phyloP scores from a whole-genome alignment of 2,888 invertebrate species.

The Temnothorax unifasciatus region DNA sequence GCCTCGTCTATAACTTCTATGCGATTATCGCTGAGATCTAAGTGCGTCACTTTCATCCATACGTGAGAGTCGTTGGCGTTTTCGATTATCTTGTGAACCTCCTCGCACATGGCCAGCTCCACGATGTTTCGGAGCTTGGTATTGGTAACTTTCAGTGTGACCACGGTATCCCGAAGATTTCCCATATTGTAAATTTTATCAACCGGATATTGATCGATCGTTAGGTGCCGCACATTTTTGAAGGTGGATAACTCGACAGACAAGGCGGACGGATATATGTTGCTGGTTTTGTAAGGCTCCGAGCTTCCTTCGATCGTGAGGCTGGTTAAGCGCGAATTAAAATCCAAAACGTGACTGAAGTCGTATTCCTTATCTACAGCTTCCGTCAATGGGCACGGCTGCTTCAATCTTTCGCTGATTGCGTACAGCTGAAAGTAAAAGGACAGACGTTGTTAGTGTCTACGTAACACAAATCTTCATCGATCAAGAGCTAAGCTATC shows the following conservation, averaged over 20 bases:
- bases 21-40: constrained; percentile 93
- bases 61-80: constrained; percentile 87
- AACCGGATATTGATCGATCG: constrained; percentile 90
- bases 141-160: constrained; percentile 89
- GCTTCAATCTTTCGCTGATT: constrained; percentile 95
- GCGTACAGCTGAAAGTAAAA: constrained; percentile 91
- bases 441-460: not conserved
- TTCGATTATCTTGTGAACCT: constrained; percentile 90
- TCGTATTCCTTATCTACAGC: constrained; percentile 93
- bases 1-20: constrained; percentile 93
- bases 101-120: constrained; percentile 94
- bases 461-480: not conserved
- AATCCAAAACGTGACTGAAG: constrained; percentile 96
- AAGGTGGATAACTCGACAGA: constrained; percentile 94
- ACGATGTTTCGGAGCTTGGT: constrained; percentile 90
- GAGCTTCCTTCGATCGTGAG: constrained; percentile 90
- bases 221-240: constrained; percentile 91
- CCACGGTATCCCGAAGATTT: constrained; percentile 89
- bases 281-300: constrained; percentile 92
- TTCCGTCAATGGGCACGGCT: constrained; percentile 94
- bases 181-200: constrained; percentile 89
- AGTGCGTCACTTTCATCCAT: constrained; percentile 90
- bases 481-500: not conserved
- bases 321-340: constrained; percentile 92
- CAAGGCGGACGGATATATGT: constrained; percentile 93